Conservation (phyloP, 2,888 invertebrate genomes). For the Caenorhabditis virilis region DNA sequence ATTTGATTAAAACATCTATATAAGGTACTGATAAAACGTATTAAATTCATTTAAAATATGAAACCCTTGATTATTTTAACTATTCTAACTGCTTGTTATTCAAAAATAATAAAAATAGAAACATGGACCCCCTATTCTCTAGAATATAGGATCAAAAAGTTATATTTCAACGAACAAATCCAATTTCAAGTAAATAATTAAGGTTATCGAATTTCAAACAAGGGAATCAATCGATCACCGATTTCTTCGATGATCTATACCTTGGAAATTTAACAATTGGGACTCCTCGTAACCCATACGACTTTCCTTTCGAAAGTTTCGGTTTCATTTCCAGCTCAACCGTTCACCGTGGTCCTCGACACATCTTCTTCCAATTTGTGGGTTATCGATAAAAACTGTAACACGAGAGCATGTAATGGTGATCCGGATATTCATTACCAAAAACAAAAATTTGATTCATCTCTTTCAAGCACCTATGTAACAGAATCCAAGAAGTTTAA, state of each 20-base stretch:
- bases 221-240: slow-evolving; percentile 15
- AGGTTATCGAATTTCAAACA: slow-evolving; percentile 6
- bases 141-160: too few species aligned
- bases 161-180: neutral
- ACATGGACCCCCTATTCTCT: too few species aligned
- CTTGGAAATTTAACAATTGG: slow-evolving; percentile 74
- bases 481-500: slow-evolving; percentile 35
- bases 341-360: slow-evolving; percentile 23
- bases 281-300: too few species aligned
- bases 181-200: slow-evolving; percentile 5
- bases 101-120: too few species aligned
- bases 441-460: slow-evolving; percentile 49
- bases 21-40: too few species aligned
- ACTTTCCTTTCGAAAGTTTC: too few species aligned
- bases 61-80: too few species aligned
- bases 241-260: slow-evolving; percentile 67
- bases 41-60: too few species aligned
- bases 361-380: slow-evolving; percentile 46
- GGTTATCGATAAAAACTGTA: slow-evolving; percentile 42
- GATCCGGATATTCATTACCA: slow-evolving; percentile 22
- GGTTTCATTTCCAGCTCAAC: too few species aligned
- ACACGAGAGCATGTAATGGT: slow-evolving; percentile 40
- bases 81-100: too few species aligned
- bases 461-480: slow-evolving; percentile 43
- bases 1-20: too few species aligned